phyloP scores from a whole-genome alignment of 1,140 invertebrate species.

The Coptotermes formosanus region DNA sequence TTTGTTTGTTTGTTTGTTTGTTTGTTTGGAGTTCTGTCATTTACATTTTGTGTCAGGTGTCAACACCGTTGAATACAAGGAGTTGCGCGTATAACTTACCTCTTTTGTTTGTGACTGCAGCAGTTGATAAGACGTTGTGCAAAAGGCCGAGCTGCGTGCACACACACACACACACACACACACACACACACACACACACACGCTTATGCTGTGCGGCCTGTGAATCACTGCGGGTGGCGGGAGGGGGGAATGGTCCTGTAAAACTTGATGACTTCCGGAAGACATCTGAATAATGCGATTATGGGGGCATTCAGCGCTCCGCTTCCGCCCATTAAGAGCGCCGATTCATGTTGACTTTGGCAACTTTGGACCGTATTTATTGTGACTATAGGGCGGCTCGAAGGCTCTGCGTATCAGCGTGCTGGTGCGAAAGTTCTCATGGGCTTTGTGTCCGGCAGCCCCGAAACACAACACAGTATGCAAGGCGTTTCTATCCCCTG shows the following conservation, averaged over 20 bases:
- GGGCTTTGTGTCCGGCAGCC: too few species aligned
- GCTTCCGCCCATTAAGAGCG: conserved; percentile 4
- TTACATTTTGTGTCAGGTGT: too few species aligned
- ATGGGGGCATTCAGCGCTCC: background rate
- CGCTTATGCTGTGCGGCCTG: background rate
- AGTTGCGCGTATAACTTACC: too few species aligned
- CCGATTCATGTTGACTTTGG: conserved; percentile 15
- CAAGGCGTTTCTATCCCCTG: too few species aligned
- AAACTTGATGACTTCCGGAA: conserved; percentile 28
- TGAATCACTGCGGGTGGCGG: background rate
- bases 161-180: too few species aligned
- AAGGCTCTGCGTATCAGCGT: background rate
- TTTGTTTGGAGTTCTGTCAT: too few species aligned
- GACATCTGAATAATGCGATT: conserved; percentile 25
- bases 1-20: too few species aligned
- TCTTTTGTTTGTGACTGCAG: too few species aligned
- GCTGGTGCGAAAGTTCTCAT: too few species aligned
- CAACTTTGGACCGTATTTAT: background rate
- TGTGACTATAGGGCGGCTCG: background rate
- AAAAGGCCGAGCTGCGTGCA: background rate
- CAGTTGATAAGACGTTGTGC: background rate
- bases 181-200: too few species aligned
- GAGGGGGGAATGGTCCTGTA: conserved; percentile 11
- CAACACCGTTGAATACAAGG: too few species aligned
- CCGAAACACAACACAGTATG: too few species aligned